These are phyloP conservation scores for Chrysodeixis includens DNA, from an alignment of 2,888 invertebrate species.

Conservation along the genomic window DNA sequence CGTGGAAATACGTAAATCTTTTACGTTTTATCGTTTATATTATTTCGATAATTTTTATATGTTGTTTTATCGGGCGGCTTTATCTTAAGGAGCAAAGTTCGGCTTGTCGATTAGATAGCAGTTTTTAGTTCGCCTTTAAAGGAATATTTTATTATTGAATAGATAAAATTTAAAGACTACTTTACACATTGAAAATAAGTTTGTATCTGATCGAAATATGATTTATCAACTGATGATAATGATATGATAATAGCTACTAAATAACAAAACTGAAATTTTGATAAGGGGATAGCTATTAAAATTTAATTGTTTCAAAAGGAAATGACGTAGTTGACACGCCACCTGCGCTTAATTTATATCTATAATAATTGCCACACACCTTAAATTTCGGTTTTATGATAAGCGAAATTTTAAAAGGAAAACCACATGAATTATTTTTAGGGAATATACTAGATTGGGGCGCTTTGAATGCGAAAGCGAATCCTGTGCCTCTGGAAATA, in stretches of 20 bases:
- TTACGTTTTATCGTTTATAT: slow-evolving; percentile 39
- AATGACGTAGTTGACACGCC: neutral
- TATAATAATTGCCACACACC: too few relatives aligned
- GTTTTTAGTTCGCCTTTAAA: slow-evolving; percentile 34
- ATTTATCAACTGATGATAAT: neutral
- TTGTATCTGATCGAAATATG: neutral
- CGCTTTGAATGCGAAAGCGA: too few relatives aligned
- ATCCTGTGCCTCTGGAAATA: too few relatives aligned
- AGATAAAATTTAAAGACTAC: neutral
- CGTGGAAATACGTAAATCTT: slow-evolving; percentile 52
- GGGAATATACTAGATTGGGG: too few relatives aligned
- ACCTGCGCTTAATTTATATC: neutral
- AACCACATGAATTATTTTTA: too few relatives aligned
- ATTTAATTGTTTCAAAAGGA: neutral
- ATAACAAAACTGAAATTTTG: neutral
- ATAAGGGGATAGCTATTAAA: neutral
- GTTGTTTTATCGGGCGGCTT: slow-evolving; percentile 48
- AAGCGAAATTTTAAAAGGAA: too few relatives aligned
- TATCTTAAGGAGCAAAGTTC: slow-evolving; percentile 60
- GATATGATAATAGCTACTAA: neutral
- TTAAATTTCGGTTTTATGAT: too few relatives aligned
- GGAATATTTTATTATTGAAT: slow-evolving; percentile 21
- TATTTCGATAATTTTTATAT: slow-evolving; percentile 37
- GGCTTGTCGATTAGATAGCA: slow-evolving; percentile 51
- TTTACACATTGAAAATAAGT: neutral